Percentiles rank a stretch among this genome's conserved stretches.
Conservation (phyloP, 2,888 invertebrate genomes). For the Periphyllus acericola region DNA sequence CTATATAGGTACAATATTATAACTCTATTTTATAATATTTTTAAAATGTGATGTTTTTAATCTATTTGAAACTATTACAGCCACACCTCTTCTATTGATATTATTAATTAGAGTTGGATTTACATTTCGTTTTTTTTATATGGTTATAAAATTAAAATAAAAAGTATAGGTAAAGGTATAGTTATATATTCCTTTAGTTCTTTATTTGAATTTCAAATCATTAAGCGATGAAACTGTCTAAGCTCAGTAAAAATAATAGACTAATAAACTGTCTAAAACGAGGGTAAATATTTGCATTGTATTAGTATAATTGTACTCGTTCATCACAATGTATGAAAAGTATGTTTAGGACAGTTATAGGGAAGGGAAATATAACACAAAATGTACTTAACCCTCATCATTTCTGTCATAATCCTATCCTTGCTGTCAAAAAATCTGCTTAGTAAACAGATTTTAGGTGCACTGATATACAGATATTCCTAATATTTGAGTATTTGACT, state of each 20-base stretch:
- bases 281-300: constrained; percentile 33
- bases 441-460: constrained; percentile 4
- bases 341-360: constrained; percentile 29
- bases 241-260: background rate
- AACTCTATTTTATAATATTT: too few relatives aligned
- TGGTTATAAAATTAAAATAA: too few relatives aligned
- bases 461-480: background rate
- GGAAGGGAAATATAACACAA: constrained; percentile 12
- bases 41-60: too few relatives aligned
- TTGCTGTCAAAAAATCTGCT: constrained; percentile 27
- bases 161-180: background rate
- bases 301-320: constrained; percentile 36
- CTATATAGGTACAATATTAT: too few relatives aligned
- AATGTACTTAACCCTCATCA: constrained; percentile 50
- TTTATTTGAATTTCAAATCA: background rate
- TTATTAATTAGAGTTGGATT: too few relatives aligned
- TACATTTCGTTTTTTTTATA: too few relatives aligned
- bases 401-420: constrained; percentile 42
- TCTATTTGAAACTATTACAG: too few relatives aligned
- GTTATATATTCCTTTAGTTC: background rate
- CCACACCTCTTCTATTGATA: too few relatives aligned
- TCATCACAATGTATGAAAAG: background rate
- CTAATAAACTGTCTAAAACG: constrained; percentile 1
- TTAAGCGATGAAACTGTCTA: background rate
- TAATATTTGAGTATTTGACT: background rate